Percentiles rank a stretch among this genome's conserved stretches.
Conservation (phyloP, 1,140 invertebrate species). For the Zaprionus kolodkinae region DNA sequence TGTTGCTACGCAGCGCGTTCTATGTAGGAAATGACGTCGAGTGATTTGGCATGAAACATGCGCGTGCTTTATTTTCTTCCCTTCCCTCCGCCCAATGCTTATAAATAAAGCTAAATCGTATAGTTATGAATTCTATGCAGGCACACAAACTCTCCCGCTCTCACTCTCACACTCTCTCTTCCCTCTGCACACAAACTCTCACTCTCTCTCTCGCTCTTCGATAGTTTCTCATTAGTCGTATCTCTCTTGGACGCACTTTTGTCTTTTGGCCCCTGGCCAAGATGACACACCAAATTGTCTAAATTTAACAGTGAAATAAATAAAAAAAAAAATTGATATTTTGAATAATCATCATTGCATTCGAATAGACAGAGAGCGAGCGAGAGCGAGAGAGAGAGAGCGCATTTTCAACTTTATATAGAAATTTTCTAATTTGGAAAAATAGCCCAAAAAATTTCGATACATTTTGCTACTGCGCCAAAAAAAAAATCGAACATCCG, state of each 20-base stretch:
- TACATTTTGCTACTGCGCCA: conserved; percentile 33
- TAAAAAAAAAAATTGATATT: conserved; percentile 29
- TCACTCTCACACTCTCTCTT: conserved; percentile 7
- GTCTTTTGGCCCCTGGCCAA: conserved; percentile 66
- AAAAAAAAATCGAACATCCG: conserved; percentile 56
- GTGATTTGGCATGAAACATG: conserved; percentile 47
- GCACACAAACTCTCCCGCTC: conserved; percentile 18
- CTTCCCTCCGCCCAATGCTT: conserved; percentile 16
- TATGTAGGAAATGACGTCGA: conserved; percentile 63
- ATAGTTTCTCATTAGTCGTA: conserved; percentile 34
- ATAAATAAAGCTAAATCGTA: conserved; percentile 40
- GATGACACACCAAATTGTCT: conserved; percentile 79
- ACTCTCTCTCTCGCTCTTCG: conserved; percentile 9
- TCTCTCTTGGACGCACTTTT: conserved; percentile 62
- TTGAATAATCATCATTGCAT: conserved; percentile 23
- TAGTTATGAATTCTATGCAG: conserved; percentile 62
- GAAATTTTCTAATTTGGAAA: conserved; percentile 17
- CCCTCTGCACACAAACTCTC: conserved; percentile 16
- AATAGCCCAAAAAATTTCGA: conserved; percentile 31
- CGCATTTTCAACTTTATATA: neutral
- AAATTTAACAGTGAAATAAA: conserved; percentile 63
- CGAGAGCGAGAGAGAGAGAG: neutral
- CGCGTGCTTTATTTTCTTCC: conserved; percentile 12
- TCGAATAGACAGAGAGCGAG: neutral
- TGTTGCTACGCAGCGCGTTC: conserved; percentile 50